Base-by-base conservation (phyloP, 1,140 invertebrate species). In the Drosophila arizonae region DNA sequence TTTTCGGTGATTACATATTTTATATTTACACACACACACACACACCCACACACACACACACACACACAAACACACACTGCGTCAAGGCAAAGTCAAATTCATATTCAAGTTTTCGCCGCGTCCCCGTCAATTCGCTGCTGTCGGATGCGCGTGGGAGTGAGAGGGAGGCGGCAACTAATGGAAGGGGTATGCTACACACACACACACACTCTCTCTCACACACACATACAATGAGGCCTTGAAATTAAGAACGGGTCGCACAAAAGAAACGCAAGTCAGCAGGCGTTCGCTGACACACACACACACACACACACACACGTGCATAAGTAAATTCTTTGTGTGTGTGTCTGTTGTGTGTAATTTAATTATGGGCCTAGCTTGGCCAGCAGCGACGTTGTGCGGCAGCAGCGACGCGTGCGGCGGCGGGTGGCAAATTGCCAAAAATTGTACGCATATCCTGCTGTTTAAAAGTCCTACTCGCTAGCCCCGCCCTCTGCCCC, bases 381-480 rank as follows among this genome's bases (percentile, higher is more conserved):
- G 54, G 66, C 41, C 75, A 55, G 54, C 58, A 45, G 28, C 76
- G 33, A 41, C 70, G 51, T 54, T 21, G 28, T 24, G 21, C 21
- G 43, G 15, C 46, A 15, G 45, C 63, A 51, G 48, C 62, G 68
- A 71, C 77, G 82, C 76, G 82, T 81, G 66, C 77, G 84, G 84
- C 77, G 84, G 79, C 77, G 84, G 84, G 84, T 88, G 84, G 84
- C 84, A 88, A 88, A 88, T 80, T 82, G 84, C 84, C 84, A 88
- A 88, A 82, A 88, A 80, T 77, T 79, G 79, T 82, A 88, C 80
- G 84, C 84, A 84, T 84, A 88, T 88, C 84, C 84, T 88, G 84
- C 84, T 88, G 84, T 81, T 88, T 72, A 84, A 88, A 88, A 88
- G 79, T 88, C 77, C 77, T 76, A 43, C 48, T 48, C 9, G 3